Evolutionary conservation across 2,888 invertebrate species (phyloP), one percentile per base, ranked within the genome.

Genomic region (Oegoconia quadripuncta): DNA sequence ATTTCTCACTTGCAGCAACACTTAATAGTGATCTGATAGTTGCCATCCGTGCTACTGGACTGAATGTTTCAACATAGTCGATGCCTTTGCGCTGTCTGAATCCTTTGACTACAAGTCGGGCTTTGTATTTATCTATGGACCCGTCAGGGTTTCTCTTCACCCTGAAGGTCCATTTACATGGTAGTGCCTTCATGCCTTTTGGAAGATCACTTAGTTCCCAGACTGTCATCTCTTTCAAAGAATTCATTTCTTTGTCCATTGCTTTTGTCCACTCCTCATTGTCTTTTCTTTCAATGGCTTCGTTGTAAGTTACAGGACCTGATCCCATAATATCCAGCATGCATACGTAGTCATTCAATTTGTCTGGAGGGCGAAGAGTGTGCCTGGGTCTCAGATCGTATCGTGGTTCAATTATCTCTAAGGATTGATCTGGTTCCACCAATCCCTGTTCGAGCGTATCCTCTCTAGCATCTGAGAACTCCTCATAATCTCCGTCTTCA

Each of bases 21-120:
- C n/a, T n/a, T n/a, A n/a, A n/a, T n/a, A n/a, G n/a, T n/a, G n/a
- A n/a, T n/a, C n/a, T n/a, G n/a, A n/a, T n/a, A n/a, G n/a, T 48
- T 53, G n/a, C 39, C 15, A 33, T 32, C 18, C 28, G 38, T 2
- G 35, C 49, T 20, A 49, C 46, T 13, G 42, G 44, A 17, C 42
- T 42, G 28, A 42, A 48, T 7, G 41, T 43, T 13, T 48, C 23
- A 5, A 46, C 35, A 28, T 41, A 44, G 16, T 48, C 43, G 1
- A 43, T 7, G 9, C 42, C 45, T 34, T 40, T 34, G 9, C 31
- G 32, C 36, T 48, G 45, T 8, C 37, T 9, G 20, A 22, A 44
- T 0, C 44, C 41, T n/a, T n/a, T n/a, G n/a, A n/a, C n/a, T n/a
- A n/a, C n/a, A n/a, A n/a, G n/a, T n/a, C n/a, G n/a, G n/a, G 15